A percentile compares a stretch with the other conserved stretches of the same genome.
Conservation (phyloP, 2,797 vertebrate species). For the Melanotaenia trifasciata region DNA sequence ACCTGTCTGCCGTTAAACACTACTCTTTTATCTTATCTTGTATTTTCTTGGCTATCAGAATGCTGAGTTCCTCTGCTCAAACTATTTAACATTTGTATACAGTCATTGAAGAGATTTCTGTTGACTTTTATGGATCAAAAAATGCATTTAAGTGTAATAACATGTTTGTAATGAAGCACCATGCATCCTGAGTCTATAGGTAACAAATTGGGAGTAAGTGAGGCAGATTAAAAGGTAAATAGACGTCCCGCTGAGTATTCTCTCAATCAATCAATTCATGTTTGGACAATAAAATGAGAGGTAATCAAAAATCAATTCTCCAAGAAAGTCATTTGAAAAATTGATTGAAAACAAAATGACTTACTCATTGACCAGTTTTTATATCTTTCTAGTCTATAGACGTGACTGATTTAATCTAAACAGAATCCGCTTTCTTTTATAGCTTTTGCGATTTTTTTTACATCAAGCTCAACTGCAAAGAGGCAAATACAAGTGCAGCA, state of each 20-base stretch:
- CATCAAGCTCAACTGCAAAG: neutral
- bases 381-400: too few species aligned
- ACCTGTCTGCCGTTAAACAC: neutral
- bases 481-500: conserved; percentile 26
- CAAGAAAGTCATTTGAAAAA: too few species aligned
- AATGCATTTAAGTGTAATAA: neutral
- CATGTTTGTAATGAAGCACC: neutral
- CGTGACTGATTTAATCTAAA: too few species aligned
- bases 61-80: neutral
- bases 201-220: neutral
- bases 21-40: neutral
- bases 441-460: neutral
- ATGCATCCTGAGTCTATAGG: neutral
- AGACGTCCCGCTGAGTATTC: neutral
- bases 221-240: neutral
- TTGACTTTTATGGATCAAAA: neutral
- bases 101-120: neutral
- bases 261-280: neutral
- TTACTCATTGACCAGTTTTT: too few species aligned
- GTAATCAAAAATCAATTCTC: too few species aligned
- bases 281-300: neutral
- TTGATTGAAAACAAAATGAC: neutral
- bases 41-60: neutral
- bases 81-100: neutral
- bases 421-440: neutral